A percentile compares a stretch with the other conserved stretches of the same genome.
Evolutionary conservation across 1,140 invertebrate species (phyloP).

Genomic region (Papilio xuthus): DNA sequence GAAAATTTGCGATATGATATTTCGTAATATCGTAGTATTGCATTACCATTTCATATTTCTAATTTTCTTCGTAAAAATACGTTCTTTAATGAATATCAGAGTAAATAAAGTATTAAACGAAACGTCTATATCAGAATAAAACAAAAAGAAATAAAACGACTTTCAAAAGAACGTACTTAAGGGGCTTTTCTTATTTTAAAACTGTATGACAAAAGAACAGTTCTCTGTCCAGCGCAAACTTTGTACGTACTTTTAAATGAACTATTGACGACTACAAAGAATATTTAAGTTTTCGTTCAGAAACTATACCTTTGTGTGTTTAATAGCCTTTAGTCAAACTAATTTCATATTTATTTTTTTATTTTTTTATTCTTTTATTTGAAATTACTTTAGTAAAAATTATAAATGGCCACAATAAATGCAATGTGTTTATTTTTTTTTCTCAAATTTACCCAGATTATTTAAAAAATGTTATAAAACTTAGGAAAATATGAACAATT

Average conservation of each 20-base stretch:
- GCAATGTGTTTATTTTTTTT: background rate
- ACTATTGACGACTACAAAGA: slow-evolving; percentile 15
- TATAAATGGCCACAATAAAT: background rate
- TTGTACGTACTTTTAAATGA: slow-evolving; percentile 7
- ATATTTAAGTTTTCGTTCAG: slow-evolving; percentile 18
- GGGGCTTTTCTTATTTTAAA: slow-evolving; percentile 22
- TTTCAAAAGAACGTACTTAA: background rate
- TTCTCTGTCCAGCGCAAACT: slow-evolving; percentile 12
- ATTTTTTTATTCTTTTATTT: background rate
- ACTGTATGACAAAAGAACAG: slow-evolving; percentile 12
- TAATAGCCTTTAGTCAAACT: slow-evolving; percentile 22
- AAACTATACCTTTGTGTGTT: slow-evolving; percentile 21
- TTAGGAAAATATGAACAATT: too few relatives aligned
- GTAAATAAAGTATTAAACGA: background rate
- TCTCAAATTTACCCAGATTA: background rate
- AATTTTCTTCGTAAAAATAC: too few relatives aligned
- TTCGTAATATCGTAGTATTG: too few relatives aligned
- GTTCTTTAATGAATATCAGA: background rate
- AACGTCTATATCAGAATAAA: background rate
- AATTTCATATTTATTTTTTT: background rate
- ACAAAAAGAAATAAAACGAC: background rate
- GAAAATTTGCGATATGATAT: too few relatives aligned
- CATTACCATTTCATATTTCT: too few relatives aligned
- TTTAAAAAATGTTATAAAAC: too few relatives aligned
- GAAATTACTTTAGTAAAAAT: background rate